These are phyloP conservation scores for Drosophila anomalata DNA, from an alignment of 2,888 invertebrate species.

Conservation along the genomic window DNA sequence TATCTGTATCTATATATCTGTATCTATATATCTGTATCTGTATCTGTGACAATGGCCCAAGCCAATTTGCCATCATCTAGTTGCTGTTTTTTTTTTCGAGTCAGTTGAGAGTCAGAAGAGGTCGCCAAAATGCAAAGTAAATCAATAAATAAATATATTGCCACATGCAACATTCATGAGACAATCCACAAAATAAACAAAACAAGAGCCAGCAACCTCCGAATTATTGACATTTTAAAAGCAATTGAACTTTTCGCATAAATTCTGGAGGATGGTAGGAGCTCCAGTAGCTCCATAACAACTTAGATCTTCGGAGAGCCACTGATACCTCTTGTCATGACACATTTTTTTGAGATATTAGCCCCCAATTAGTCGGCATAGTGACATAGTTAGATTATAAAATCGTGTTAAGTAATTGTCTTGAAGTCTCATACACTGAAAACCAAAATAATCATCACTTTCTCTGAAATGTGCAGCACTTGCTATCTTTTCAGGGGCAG, in stretches of 20 bases:
- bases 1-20: neutral
- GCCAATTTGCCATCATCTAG: constrained; percentile 42
- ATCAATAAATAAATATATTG: constrained; percentile 79
- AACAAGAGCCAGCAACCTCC: constrained; percentile 45
- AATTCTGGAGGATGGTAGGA: constrained; percentile 21
- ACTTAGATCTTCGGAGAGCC: too few relatives aligned
- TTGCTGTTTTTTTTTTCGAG: neutral
- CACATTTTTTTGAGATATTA: neutral
- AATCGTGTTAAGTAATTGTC: neutral
- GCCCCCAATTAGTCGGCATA: constrained; percentile 18
- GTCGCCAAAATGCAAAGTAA: constrained; percentile 57
- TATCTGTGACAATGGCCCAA: constrained; percentile 17
- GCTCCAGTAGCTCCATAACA: too few relatives aligned
- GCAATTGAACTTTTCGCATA: constrained; percentile 79
- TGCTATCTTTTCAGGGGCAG: constrained; percentile 52
- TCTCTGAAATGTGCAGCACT: constrained; percentile 22
- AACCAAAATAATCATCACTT: neutral
- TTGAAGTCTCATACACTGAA: neutral
- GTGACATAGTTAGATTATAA: constrained; percentile 27
- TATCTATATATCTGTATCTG: constrained; percentile 13
- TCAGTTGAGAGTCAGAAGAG: constrained; percentile 16
- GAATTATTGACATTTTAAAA: constrained; percentile 73
- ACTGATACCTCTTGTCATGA: neutral
- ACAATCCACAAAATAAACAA: constrained; percentile 39
- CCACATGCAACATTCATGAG: constrained; percentile 75